These are phyloP conservation scores for Metaphire vulgaris DNA, from an alignment of 1,140 invertebrate species.

Conservation along the genomic window DNA sequence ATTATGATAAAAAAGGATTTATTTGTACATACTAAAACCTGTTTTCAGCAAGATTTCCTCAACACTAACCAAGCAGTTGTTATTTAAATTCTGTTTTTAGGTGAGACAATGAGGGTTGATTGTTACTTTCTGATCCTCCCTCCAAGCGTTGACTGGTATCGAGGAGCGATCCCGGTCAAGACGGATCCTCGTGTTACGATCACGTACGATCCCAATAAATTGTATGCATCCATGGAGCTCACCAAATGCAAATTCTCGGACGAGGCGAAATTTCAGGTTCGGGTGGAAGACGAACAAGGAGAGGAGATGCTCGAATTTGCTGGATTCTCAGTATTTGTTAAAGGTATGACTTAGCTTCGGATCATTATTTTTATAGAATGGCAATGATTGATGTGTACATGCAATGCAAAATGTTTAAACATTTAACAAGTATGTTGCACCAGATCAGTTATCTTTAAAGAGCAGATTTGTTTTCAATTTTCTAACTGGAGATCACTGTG, in stretches of 20 bases:
- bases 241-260: slow-evolving; percentile 91
- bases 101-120: slow-evolving; percentile 40
- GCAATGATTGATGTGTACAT: too few relatives aligned
- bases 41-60: too few relatives aligned
- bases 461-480: too few relatives aligned
- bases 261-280: slow-evolving; percentile 86
- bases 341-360: slow-evolving; percentile 62
- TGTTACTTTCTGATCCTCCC: slow-evolving; percentile 37
- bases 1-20: too few relatives aligned
- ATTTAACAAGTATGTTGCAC: too few relatives aligned
- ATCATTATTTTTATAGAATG: too few relatives aligned
- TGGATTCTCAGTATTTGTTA: slow-evolving; percentile 91
- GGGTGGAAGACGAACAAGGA: slow-evolving; percentile 81
- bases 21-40: too few relatives aligned
- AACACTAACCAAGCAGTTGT: too few relatives aligned
- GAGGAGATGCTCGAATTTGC: slow-evolving; percentile 70
- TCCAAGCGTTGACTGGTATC: slow-evolving; percentile 25
- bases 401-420: too few relatives aligned
- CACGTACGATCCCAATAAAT: slow-evolving; percentile 67
- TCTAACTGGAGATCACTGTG: too few relatives aligned
- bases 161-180: slow-evolving; percentile 23
- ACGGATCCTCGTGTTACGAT: slow-evolving; percentile 44
- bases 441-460: too few relatives aligned
- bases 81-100: slow-evolving; percentile 32
- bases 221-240: slow-evolving; percentile 85